Evolutionary conservation across 1,140 invertebrate genomes (phyloP), one percentile per base, ranked within the genome.

Genomic region (Pogonomyrmex californicus): DNA sequence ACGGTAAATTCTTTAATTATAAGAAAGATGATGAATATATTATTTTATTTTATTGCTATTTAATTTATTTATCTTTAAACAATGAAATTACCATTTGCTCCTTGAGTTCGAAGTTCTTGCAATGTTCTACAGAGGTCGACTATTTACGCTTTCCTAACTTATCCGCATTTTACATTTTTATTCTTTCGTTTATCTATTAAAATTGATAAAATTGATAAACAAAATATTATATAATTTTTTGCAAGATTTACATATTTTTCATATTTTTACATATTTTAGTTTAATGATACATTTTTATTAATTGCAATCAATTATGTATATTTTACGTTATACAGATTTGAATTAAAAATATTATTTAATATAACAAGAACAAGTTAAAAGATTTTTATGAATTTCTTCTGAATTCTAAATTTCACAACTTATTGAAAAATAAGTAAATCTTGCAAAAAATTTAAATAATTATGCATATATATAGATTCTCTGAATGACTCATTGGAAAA

Each of bases 51-150:
- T 17, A 41, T 70, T 30, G 2, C 17, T 70, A 54, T 54, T 0
- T 7, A 68, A 68, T 44, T 14, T 79, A 0, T 14, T 33, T 3
- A 51, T 65, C 38, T 41, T 79, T 81, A 9, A 14, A 0, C 14
- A 54, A 66, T 23, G 9, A 30, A n/a, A 44, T 81, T 81, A 81
- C 78, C 78, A 14, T 81, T 56, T 44, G 78, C 49, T 70, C 9
- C 33, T 56, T 5, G 47, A 44, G n/a, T 10, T 33, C 7, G 36
- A 1, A 56, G 47, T 81, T 81, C 41, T 51, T 30, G 38, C 38
- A 5, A 33, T 17, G 14, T 70, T 81, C 23, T 30, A 70, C 38
- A 81, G 78, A 81, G 65, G 78, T 70, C 78, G 65, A 56, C 78
- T 81, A 66, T 70, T 70, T 30, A 54, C 49, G 10, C 23, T 70